Conservation (phyloP, 2,113 vertebrate species). For the Dermatemys mawii region DNA sequence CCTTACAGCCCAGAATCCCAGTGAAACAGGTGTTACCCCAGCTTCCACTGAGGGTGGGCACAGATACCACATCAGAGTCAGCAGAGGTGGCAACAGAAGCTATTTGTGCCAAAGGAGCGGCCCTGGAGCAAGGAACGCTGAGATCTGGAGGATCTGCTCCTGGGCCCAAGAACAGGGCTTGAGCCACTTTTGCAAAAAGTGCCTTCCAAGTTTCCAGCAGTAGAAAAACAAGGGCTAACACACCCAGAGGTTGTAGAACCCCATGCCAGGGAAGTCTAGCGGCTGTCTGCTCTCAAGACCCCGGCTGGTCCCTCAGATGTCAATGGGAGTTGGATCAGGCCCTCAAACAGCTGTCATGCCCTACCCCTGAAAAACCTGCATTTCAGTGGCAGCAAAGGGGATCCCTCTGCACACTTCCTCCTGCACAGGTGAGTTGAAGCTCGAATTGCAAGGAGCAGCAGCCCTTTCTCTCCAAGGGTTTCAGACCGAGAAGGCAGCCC, state of each 20-base stretch:
- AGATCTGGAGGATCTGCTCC: neutral
- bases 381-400: neutral
- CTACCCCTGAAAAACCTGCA: rapidly evolving
- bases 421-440: neutral
- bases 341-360: neutral
- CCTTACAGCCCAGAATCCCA: neutral
- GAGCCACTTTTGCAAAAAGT: neutral
- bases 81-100: neutral
- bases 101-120: neutral
- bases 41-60: neutral
- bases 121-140: neutral
- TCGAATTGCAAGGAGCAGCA: neutral
- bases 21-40: neutral
- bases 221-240: neutral
- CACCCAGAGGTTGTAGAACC: neutral
- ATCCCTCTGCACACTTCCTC: neutral
- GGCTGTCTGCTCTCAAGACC: neutral
- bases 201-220: neutral
- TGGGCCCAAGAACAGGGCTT: neutral
- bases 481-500: neutral
- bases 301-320: neutral
- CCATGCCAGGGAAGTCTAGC: no score
- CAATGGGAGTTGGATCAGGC: conserved; percentile 50
- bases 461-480: neutral
- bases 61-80: neutral